Percentiles rank a stretch among this genome's conserved stretches.
phyloP scores from a whole-genome alignment of 2,113 vertebrate genomes.

The Centropristis striata region DNA sequence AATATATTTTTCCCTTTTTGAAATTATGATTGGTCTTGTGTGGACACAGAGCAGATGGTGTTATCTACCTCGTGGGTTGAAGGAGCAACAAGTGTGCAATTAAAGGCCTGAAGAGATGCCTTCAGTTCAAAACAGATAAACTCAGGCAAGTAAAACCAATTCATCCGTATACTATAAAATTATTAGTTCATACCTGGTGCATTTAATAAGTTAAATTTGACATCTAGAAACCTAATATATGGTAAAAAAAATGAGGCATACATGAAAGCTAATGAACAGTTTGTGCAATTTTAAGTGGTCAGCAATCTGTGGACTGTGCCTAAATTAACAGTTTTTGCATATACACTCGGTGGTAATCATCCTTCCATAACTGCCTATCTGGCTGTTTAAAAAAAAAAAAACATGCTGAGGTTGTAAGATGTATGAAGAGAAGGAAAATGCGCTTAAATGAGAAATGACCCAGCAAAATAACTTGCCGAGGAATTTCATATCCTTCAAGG shows the following conservation, averaged over 20 bases:
- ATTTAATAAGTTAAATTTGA: slow-evolving; percentile 29
- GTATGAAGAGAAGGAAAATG: not conserved
- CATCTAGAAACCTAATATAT: slow-evolving; percentile 10
- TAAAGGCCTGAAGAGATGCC: slow-evolving; percentile 71
- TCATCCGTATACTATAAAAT: slow-evolving; percentile 35
- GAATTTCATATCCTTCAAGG: not conserved
- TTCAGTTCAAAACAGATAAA: slow-evolving; percentile 50
- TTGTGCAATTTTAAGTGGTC: slow-evolving; percentile 20
- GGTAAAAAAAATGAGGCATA: slow-evolving; percentile 21
- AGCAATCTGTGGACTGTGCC: slow-evolving; percentile 38
- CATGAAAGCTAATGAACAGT: slow-evolving; percentile 35
- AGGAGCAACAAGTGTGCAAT: slow-evolving; percentile 83
- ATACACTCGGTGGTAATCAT: slow-evolving; percentile 6
- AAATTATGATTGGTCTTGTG: slow-evolving; percentile 70
- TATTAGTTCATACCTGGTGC: slow-evolving; percentile 20
- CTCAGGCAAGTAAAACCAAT: slow-evolving; percentile 34
- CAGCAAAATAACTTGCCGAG: not conserved
- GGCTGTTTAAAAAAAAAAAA: slow-evolving; percentile 20
- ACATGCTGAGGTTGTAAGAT: slow-evolving; percentile 13
- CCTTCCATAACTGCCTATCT: not conserved
- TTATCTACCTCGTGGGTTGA: slow-evolving; percentile 54
- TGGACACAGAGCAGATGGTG: slow-evolving; percentile 82
- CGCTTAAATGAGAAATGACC: not conserved
- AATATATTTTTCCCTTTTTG: slow-evolving; percentile 73
- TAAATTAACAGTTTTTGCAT: slow-evolving; percentile 8